Percentiles rank a stretch among this genome's conserved stretches.
phyloP scores from a whole-genome alignment of 2,888 invertebrate genomes.

The Smittia sp. region DNA sequence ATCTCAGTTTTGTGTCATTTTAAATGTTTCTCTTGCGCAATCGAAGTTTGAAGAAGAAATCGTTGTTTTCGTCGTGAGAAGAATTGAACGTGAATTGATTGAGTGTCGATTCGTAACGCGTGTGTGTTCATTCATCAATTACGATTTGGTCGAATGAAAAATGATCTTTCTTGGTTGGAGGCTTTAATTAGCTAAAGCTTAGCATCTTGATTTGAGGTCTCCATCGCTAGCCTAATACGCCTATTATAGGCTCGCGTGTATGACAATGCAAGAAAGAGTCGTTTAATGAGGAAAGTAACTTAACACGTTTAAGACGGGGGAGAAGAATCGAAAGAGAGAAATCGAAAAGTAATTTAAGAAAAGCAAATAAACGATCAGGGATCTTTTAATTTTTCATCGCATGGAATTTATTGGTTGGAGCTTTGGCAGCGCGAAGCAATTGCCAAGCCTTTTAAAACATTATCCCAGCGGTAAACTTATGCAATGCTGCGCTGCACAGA shows the following conservation, averaged over 20 bases:
- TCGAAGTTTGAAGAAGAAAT: neutral
- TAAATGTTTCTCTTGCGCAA: neutral
- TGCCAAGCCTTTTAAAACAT: slow-evolving; percentile 10
- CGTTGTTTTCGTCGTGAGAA: neutral
- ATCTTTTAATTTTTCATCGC: neutral
- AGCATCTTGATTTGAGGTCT: slow-evolving; percentile 10
- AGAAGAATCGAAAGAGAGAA: slow-evolving; percentile 19
- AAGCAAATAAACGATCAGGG: slow-evolving; percentile 25
- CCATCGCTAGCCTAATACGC: slow-evolving; percentile 22
- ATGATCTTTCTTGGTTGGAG: slow-evolving; percentile 12
- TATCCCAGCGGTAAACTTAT: slow-evolving; percentile 11
- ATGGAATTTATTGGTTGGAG: slow-evolving; percentile 9
- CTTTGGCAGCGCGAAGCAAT: neutral
- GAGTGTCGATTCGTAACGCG: neutral
- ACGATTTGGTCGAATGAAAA: neutral
- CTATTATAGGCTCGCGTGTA: slow-evolving; percentile 13
- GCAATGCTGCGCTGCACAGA: slow-evolving; percentile 18
- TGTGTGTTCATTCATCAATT: slow-evolving; percentile 27
- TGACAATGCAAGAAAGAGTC: slow-evolving; percentile 27
- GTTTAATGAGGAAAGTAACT: slow-evolving; percentile 13
- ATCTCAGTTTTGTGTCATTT: neutral
- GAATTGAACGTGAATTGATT: neutral
- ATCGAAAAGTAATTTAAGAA: slow-evolving; percentile 20
- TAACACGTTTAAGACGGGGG: neutral
- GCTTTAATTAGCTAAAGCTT: slow-evolving; percentile 13